phyloP scores from a whole-genome alignment of 2,888 invertebrate species.

The Taphrorychus bicolor region DNA sequence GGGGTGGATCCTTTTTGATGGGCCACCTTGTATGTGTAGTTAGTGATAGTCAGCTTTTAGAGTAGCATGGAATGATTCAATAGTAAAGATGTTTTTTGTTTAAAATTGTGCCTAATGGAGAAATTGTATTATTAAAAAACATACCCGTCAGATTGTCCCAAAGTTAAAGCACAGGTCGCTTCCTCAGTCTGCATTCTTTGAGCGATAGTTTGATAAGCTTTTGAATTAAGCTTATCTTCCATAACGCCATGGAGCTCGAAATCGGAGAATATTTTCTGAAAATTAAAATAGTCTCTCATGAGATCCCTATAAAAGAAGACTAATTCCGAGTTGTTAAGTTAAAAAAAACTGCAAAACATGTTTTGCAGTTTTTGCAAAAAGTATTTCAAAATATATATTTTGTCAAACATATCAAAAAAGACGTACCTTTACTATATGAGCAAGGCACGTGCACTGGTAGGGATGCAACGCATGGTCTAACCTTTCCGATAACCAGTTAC shows the following conservation, averaged over 20 bases:
- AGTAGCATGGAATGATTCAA: no score
- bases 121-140: not conserved
- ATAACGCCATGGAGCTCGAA: slow-evolving; percentile 99
- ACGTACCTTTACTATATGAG: slow-evolving; percentile 89
- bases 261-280: slow-evolving; percentile 97
- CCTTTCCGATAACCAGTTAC: slow-evolving; percentile 93
- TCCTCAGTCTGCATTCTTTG: slow-evolving; percentile 97
- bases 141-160: slow-evolving; percentile 79
- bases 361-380: no score
- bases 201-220: slow-evolving; percentile 91
- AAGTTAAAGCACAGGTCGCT: slow-evolving; percentile 87
- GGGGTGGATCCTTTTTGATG: no score
- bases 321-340: not conserved
- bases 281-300: slow-evolving; percentile 7
- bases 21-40: no score
- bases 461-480: slow-evolving; percentile 92
- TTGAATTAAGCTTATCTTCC: slow-evolving; percentile 95
- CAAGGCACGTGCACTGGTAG: slow-evolving; percentile 96
- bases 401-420: not conserved
- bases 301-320: not conserved
- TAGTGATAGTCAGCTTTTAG: no score
- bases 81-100: no score
- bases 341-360: no score
- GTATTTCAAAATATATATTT: no score
- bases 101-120: no score